Conservation (phyloP, 2,888 invertebrate genomes). For the Cotesia congregata region DNA sequence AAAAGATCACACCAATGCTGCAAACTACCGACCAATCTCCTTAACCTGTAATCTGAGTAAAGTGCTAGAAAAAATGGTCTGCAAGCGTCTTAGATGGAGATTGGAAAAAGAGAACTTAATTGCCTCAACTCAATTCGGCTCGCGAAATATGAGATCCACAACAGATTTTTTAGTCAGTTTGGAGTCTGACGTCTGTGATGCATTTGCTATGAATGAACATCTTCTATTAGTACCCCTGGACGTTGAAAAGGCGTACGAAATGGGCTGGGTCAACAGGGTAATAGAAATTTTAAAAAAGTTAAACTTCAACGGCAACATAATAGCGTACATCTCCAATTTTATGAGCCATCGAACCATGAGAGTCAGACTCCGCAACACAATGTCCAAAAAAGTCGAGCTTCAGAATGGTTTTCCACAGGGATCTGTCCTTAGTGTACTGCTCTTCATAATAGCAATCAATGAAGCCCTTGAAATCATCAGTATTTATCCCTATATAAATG, state of each 20-base stretch:
- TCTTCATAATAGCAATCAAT: not conserved
- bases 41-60: not conserved
- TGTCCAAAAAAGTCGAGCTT: not conserved
- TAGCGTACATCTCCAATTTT: not conserved
- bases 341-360: not conserved
- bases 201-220: not conserved
- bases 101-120: not conserved
- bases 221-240: not conserved
- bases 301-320: not conserved
- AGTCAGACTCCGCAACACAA: not conserved
- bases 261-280: not conserved
- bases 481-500: no score
- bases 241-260: not conserved
- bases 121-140: not conserved
- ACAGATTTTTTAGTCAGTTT: not conserved
- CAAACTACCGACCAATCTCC: not conserved
- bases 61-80: not conserved
- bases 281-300: not conserved
- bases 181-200: not conserved
- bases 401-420: not conserved
- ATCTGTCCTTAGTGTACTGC: constrained; percentile 3
- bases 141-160: not conserved
- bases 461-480: not conserved
- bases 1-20: not conserved
- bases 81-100: not conserved